A percentile compares a stretch with the other conserved stretches of the same genome.
phyloP scores from a whole-genome alignment of 2,888 invertebrate genomes.

The Cerceris ruficornis region DNA sequence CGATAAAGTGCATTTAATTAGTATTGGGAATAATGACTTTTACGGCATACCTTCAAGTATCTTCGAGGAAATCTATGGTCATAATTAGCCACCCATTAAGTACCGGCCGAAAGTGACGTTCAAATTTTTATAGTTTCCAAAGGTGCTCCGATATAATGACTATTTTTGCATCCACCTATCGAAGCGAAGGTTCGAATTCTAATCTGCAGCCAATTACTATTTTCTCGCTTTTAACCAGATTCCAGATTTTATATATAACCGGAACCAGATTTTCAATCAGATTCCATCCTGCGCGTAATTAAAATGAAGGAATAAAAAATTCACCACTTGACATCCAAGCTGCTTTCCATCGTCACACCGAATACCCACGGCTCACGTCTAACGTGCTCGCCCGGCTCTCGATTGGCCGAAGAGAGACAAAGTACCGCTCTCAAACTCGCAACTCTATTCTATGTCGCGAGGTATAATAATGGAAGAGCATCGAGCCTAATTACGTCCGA shows the following conservation, averaged over 20 bases:
- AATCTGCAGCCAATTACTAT: too few relatives aligned
- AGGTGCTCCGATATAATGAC: background rate
- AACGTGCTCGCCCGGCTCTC: slow-evolving; percentile 8
- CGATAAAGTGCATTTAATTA: slow-evolving; percentile 38
- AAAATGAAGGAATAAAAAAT: background rate
- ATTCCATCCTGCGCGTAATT: background rate
- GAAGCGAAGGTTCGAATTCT: too few relatives aligned
- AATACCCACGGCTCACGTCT: slow-evolving; percentile 21
- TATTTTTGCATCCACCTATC: too few relatives aligned
- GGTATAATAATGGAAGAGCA: slow-evolving; percentile 50
- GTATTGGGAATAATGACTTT: slow-evolving; percentile 15
- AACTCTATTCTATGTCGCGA: slow-evolving; percentile 36
- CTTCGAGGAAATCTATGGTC: background rate
- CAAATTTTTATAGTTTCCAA: background rate
- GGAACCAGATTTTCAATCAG: too few relatives aligned
- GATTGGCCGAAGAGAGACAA: slow-evolving; percentile 28
- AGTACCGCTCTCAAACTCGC: slow-evolving; percentile 29
- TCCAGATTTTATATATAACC: too few relatives aligned
- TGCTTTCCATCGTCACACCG: background rate
- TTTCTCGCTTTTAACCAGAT: too few relatives aligned
- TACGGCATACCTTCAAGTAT: background rate
- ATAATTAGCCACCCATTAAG: background rate
- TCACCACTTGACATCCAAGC: background rate
- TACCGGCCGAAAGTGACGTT: background rate
- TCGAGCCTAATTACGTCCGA: slow-evolving; percentile 74